Percentiles rank a stretch among this genome's conserved stretches.
phyloP scores from a whole-genome alignment of 2,113 vertebrate species.

The Mirounga angustirostris region DNA sequence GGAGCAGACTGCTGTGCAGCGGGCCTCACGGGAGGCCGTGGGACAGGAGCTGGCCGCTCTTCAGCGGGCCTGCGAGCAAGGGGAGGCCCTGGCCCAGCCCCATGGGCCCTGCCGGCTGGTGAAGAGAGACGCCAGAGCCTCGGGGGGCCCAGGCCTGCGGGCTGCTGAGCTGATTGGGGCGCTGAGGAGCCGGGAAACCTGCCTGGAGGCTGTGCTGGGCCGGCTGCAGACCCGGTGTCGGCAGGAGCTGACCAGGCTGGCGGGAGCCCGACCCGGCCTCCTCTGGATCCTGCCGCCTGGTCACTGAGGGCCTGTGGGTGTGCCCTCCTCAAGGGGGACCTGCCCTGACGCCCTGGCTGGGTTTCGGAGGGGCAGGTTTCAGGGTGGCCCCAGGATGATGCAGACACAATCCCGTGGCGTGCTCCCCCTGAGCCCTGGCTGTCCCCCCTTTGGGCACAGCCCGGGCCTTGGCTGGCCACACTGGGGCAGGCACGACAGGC shows the following conservation, averaged over 20 bases:
- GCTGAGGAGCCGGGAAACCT: conserved; percentile 43
- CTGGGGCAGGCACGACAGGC: accelerated
- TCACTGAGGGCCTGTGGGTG: neutral
- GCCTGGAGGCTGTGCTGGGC: neutral
- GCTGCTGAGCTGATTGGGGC: neutral
- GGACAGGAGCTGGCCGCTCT: neutral
- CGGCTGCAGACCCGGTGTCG: conserved; percentile 49
- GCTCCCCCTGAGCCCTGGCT: too few species aligned
- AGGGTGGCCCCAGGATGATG: accelerated
- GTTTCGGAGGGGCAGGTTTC: neutral
- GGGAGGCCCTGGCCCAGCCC: neutral
- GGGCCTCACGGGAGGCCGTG: neutral
- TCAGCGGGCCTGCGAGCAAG: conserved; percentile 22
- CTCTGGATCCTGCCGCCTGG: conserved; percentile 59
- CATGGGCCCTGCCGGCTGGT: conserved; percentile 63
- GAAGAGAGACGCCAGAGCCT: neutral
- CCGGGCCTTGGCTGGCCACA: accelerated
- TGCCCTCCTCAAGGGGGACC: neutral
- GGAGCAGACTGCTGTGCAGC: accelerated
- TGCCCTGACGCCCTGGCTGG: neutral
- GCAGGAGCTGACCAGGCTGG: conserved; percentile 68
- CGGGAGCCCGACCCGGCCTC: neutral
- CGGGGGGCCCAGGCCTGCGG: accelerated
- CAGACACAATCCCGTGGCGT: accelerated
- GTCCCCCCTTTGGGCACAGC: neutral